Evolutionary conservation across 2,113 vertebrate genomes (phyloP).

Genomic region (Callopanchax toddi): DNA sequence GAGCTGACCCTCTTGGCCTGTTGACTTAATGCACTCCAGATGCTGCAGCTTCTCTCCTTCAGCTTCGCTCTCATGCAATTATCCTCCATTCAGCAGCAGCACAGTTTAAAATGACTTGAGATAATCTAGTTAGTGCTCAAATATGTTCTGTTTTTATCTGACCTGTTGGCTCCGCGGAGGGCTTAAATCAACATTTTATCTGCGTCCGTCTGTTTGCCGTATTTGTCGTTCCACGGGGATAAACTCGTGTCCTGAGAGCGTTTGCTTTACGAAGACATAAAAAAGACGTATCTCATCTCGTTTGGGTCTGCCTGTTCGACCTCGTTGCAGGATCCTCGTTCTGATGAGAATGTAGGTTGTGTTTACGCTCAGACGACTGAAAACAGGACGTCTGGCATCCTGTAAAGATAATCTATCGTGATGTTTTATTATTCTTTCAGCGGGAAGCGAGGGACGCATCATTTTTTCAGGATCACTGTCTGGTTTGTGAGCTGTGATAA

Average conservation of each 20-base stretch:
- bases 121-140: conserved; percentile 49
- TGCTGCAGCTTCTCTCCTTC: conserved; percentile 57
- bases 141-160: conserved; percentile 48
- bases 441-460: conserved; percentile 3
- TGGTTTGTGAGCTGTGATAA: neutral
- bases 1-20: conserved; percentile 55
- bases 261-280: neutral
- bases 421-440: conserved; percentile 27
- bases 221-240: neutral
- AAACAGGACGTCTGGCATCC: conserved; percentile 40
- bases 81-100: conserved; percentile 48
- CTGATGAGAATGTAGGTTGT: conserved; percentile 38
- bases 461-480: conserved; percentile 31
- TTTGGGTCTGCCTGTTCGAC: conserved; percentile 1
- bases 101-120: conserved; percentile 45
- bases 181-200: conserved; percentile 12
- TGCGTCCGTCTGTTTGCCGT: neutral
- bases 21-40: conserved; percentile 68
- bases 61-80: conserved; percentile 45
- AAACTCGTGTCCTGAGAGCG: neutral
- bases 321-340: conserved; percentile 13
- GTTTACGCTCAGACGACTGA: conserved; percentile 42
- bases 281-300: neutral
- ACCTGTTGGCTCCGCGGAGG: conserved; percentile 13
- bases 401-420: conserved; percentile 37